Conservation (phyloP, 2,797 vertebrate genomes). For the Poeciliopsis paucimaculata region DNA sequence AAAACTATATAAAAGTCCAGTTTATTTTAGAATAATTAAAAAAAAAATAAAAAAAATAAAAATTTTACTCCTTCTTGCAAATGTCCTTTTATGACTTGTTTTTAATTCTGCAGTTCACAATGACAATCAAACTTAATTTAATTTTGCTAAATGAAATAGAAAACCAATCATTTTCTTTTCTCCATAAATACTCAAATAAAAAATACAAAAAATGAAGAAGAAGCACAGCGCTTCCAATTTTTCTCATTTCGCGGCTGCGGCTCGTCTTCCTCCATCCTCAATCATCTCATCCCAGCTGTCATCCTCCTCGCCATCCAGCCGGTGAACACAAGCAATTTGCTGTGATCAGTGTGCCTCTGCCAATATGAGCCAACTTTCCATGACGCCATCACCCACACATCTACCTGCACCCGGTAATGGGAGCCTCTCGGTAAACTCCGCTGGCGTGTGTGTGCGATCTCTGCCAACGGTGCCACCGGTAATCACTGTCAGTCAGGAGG, state of each 20-base stretch:
- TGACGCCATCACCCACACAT: constrained; percentile 47
- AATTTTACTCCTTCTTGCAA: constrained; percentile 17
- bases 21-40: neutral
- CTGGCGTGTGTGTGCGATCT: constrained; percentile 38
- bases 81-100: constrained; percentile 27
- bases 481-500: constrained; percentile 65
- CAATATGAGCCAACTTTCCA: constrained; percentile 57
- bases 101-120: constrained; percentile 13
- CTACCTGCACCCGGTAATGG: constrained; percentile 50
- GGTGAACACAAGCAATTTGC: constrained; percentile 53
- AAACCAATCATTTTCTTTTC: constrained; percentile 29
- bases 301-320: constrained; percentile 54
- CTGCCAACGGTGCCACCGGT: constrained; percentile 62
- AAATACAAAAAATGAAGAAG: neutral
- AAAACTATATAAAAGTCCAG: constrained; percentile 5
- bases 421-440: constrained; percentile 46
- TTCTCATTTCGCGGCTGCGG: constrained; percentile 36
- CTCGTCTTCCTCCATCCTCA: constrained; percentile 51
- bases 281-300: constrained; percentile 64
- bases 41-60: constrained; percentile 5
- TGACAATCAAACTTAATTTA: constrained; percentile 43
- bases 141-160: constrained; percentile 30
- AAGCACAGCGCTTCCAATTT: constrained; percentile 39
- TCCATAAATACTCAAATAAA: constrained; percentile 11
- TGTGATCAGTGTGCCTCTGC: constrained; percentile 55